Conservation (phyloP, 2,888 invertebrate genomes). For the Antheraea yamamai region DNA sequence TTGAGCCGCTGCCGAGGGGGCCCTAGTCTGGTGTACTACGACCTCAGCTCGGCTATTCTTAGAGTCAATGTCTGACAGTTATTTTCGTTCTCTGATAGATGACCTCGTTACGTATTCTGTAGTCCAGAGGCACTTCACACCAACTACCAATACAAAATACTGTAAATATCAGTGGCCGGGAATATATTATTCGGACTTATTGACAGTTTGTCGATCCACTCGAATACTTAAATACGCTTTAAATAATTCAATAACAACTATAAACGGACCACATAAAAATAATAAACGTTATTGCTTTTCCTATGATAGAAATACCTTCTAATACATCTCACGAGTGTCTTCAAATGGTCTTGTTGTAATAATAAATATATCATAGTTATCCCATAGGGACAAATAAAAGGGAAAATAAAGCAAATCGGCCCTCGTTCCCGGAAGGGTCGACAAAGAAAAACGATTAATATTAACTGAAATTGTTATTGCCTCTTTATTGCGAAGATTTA, state of each 20-base stretch:
- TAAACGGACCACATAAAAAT: slow-evolving; percentile 11
- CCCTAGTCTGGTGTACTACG: too few relatives aligned
- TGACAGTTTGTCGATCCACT: neutral
- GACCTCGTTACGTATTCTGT: neutral
- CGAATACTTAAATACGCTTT: neutral
- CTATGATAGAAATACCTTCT: slow-evolving; percentile 53
- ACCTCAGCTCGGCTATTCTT: neutral
- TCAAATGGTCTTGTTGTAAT: slow-evolving; percentile 68
- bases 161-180: neutral
- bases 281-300: slow-evolving; percentile 42
- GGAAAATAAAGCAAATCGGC: slow-evolving; percentile 79
- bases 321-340: slow-evolving; percentile 77
- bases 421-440: slow-evolving; percentile 69
- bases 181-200: neutral
- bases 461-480: slow-evolving; percentile 80
- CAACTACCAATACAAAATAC: neutral
- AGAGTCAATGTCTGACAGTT: neutral
- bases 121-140: neutral
- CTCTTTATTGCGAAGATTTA: slow-evolving; percentile 69
- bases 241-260: slow-evolving; percentile 6
- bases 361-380: slow-evolving; percentile 81
- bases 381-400: slow-evolving; percentile 72
- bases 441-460: slow-evolving; percentile 81
- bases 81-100: neutral
- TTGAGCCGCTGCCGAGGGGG: too few relatives aligned